phyloP scores from a whole-genome alignment of 2,797 vertebrate genomes.

The Hafferia zeledoni region DNA sequence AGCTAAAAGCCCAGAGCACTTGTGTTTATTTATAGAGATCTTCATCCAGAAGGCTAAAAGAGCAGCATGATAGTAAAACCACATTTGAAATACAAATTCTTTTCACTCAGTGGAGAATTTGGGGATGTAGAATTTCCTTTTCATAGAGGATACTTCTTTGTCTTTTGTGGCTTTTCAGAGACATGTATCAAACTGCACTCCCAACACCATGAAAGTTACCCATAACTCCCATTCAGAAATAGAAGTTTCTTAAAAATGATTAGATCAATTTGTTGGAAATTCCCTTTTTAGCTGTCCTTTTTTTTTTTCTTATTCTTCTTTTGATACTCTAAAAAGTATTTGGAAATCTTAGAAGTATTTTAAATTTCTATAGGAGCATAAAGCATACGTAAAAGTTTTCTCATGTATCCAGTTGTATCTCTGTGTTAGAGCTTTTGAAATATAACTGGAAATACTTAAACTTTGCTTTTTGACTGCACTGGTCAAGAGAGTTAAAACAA shows the following conservation, averaged over 20 bases:
- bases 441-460: neutral
- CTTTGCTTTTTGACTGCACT: neutral
- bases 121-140: neutral
- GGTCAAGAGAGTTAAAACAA: neutral
- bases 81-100: neutral
- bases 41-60: neutral
- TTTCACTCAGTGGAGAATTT: neutral
- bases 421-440: neutral
- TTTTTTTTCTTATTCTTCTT: neutral
- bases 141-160: neutral
- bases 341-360: neutral
- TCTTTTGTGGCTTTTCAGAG: neutral
- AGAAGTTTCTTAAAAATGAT: neutral
- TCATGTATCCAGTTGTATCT: neutral
- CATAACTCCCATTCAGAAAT: neutral
- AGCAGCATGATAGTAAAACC: neutral
- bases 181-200: neutral
- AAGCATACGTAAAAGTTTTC: neutral
- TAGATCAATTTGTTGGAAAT: neutral
- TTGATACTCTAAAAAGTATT: neutral
- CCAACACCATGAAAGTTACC: neutral
- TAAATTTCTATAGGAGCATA: neutral
- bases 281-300: accelerated
- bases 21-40: neutral
- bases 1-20: neutral